These are phyloP conservation scores for Dreissena rostriformis DNA, from an alignment of 1,140 invertebrate species.

Conservation along the genomic window DNA sequence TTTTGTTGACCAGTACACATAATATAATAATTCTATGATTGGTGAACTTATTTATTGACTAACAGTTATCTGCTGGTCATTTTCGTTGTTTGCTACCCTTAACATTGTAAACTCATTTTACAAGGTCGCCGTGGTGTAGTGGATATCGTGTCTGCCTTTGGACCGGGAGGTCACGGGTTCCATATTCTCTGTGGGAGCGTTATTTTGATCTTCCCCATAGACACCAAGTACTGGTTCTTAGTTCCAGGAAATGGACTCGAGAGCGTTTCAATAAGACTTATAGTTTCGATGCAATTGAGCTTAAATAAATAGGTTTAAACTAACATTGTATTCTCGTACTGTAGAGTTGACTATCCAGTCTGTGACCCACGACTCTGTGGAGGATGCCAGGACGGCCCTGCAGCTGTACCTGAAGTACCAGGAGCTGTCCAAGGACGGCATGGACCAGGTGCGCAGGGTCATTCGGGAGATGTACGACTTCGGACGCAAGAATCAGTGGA, in stretches of 20 bases:
- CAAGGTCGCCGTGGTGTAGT: conserved; percentile 84
- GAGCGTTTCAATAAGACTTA: no score
- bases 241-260: no score
- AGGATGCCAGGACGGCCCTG: conserved; percentile 93
- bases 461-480: conserved; percentile 91
- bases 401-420: conserved; percentile 91
- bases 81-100: no score
- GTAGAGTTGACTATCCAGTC: conserved; percentile 92
- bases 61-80: no score
- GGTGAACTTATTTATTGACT: no score
- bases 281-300: no score
- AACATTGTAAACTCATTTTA: neutral
- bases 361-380: conserved; percentile 94
- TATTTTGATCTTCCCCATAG: neutral
- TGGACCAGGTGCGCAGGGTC: conserved; percentile 84
- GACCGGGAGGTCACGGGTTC: conserved; percentile 83
- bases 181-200: neutral
- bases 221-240: no score
- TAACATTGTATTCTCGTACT: conserved; percentile 57
- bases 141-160: conserved; percentile 94
- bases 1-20: no score
- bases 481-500: conserved; percentile 91
- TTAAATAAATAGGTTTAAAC: no score
- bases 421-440: conserved; percentile 84
- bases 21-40: no score